phyloP scores from a whole-genome alignment of 2,113 vertebrate species.

The Stomatorhinus ivindoensis region DNA sequence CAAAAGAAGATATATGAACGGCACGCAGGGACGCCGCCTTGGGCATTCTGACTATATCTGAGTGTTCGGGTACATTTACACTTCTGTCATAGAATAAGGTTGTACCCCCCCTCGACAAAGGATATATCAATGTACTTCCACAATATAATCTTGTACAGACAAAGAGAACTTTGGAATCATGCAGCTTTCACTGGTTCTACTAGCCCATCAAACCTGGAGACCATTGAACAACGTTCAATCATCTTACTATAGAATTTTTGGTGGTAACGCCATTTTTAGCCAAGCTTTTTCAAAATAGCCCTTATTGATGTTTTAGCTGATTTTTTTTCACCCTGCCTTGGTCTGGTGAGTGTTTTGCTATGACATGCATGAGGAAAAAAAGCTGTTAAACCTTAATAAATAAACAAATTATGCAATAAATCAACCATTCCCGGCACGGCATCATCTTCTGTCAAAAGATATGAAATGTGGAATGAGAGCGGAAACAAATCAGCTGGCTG shows the following conservation, averaged over 20 bases:
- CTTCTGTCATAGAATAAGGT: not conserved
- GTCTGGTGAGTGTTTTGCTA: not conserved
- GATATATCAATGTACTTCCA: not conserved
- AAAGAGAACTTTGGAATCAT: not conserved
- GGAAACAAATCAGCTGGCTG: not conserved
- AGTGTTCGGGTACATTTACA: not conserved
- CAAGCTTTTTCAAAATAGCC: not conserved
- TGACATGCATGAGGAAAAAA: not conserved
- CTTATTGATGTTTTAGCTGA: not conserved
- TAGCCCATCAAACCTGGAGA: not conserved
- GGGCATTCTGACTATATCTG: conserved; percentile 4
- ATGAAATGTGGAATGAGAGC: not conserved
- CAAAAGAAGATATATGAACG: not conserved
- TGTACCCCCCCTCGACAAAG: not conserved
- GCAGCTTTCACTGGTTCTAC: not conserved
- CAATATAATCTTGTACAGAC: not conserved
- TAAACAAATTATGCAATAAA: not conserved
- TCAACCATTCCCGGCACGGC: not conserved
- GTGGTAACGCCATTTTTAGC: not conserved
- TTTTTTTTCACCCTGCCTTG: not conserved
- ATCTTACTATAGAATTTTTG: not conserved
- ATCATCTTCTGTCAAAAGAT: not conserved
- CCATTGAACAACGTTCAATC: not conserved
- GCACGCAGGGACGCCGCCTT: not conserved
- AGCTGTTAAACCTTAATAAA: not conserved